A percentile compares a stretch with the other conserved stretches of the same genome.
phyloP scores from a whole-genome alignment of 2,113 vertebrate genomes.

The Ceuthmochares aereus region DNA sequence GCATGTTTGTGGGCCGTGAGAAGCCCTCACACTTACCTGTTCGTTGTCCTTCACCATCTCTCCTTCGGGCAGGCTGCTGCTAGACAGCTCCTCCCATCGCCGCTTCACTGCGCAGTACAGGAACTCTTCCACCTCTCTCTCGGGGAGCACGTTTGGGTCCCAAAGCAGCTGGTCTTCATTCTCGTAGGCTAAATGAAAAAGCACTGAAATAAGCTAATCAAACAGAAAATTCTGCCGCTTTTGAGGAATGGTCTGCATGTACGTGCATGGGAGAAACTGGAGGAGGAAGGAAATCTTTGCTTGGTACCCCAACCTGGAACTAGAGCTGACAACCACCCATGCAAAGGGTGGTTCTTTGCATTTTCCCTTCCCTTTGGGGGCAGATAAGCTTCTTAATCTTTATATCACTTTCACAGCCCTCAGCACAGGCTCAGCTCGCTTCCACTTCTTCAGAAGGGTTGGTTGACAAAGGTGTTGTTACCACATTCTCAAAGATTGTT shows the following conservation, averaged over 20 bases:
- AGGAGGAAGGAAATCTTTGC: background rate
- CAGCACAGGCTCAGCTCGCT: background rate
- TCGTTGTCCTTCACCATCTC: conserved; percentile 88
- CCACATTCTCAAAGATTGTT: background rate
- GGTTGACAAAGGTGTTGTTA: background rate
- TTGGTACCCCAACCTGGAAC: background rate
- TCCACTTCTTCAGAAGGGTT: background rate
- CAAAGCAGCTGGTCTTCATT: conserved; percentile 93
- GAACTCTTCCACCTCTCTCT: conserved; percentile 89
- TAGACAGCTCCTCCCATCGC: conserved; percentile 71
- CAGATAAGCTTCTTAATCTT: background rate
- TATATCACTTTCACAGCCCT: background rate
- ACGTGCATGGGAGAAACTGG: background rate
- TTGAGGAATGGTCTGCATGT: background rate
- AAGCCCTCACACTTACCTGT: conserved; percentile 77
- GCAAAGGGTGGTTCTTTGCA: background rate
- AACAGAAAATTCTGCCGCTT: conserved; percentile 6
- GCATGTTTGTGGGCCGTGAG: background rate
- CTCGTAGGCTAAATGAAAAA: conserved; percentile 80
- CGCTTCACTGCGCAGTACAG: conserved; percentile 82
- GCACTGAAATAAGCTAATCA: conserved; percentile 7
- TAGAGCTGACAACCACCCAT: background rate
- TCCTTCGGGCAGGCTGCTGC: conserved; percentile 68
- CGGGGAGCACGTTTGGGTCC: conserved; percentile 85
- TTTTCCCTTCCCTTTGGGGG: background rate